phyloP scores from a whole-genome alignment of 2,888 invertebrate genomes.

The Phlogophora meticulosa region DNA sequence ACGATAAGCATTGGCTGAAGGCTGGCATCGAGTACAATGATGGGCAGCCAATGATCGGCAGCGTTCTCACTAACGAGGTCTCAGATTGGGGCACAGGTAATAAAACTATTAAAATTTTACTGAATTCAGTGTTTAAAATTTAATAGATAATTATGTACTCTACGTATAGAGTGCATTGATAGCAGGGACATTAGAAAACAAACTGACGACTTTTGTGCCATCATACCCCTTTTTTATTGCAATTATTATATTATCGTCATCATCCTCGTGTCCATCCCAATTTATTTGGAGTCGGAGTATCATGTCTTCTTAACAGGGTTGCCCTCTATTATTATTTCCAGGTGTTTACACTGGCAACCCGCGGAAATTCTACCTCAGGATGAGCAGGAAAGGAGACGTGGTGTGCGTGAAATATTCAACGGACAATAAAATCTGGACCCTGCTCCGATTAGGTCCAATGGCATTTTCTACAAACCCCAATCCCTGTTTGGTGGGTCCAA shows the following conservation, averaged over 20 bases:
- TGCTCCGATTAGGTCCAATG: slow-evolving; percentile 79
- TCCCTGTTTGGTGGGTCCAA: slow-evolving; percentile 76
- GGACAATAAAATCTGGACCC: slow-evolving; percentile 76
- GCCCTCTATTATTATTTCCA: slow-evolving; percentile 67
- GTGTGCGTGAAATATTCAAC: slow-evolving; percentile 82
- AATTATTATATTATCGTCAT: no score
- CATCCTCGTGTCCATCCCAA: no score
- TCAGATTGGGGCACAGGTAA: slow-evolving; percentile 87
- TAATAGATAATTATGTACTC: no score
- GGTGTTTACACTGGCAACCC: slow-evolving; percentile 81
- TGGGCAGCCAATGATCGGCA: slow-evolving; percentile 83
- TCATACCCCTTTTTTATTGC: no score
- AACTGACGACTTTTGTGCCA: no score
- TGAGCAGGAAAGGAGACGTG: slow-evolving; percentile 74
- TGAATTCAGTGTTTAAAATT: not conserved
- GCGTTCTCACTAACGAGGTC: slow-evolving; percentile 79
- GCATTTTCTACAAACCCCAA: slow-evolving; percentile 60
- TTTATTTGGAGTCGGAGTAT: no score
- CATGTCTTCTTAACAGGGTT: no score
- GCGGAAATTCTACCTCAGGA: slow-evolving; percentile 80
- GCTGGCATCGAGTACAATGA: slow-evolving; percentile 85
- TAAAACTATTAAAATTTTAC: not conserved
- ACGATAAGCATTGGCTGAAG: slow-evolving; percentile 85
- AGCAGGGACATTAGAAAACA: no score
- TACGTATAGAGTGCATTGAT: no score